Evolutionary conservation across 64 coral and sea anemone species (phyloP).

Genomic region (Actinia tenebrosa): DNA sequence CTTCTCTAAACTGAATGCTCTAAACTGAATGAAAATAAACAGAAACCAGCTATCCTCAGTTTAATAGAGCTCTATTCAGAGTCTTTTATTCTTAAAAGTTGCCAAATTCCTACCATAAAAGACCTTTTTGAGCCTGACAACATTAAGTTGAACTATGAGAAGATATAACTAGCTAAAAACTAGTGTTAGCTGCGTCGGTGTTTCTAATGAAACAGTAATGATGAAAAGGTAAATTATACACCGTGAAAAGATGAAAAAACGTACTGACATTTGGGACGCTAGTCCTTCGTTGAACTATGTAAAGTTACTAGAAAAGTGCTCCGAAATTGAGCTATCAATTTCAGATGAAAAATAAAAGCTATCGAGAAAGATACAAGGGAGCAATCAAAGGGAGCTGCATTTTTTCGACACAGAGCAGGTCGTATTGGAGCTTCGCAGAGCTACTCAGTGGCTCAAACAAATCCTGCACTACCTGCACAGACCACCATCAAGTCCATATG

Average conservation of each 20-base stretch:
- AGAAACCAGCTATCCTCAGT: constrained; percentile 30
- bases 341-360: constrained; percentile 24
- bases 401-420: constrained; percentile 43
- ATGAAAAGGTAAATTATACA: too few species aligned
- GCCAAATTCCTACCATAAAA: constrained; percentile 8
- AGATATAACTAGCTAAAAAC: too few species aligned
- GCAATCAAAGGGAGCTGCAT: neutral
- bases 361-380: too few species aligned
- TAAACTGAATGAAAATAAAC: neutral
- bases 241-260: too few species aligned
- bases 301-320: constrained; percentile 3
- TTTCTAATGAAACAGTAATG: too few species aligned
- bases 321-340: constrained; percentile 11
- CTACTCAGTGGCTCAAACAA: constrained; percentile 32
- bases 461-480: constrained; percentile 28
- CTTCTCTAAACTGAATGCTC: neutral
- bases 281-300: constrained; percentile 6
- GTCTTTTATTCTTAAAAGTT: constrained; percentile 31
- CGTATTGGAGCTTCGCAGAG: constrained; percentile 29
- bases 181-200: too few species aligned
- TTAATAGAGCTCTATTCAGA: constrained; percentile 3
- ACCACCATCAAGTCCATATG: constrained; percentile 33
- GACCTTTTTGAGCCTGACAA: constrained; percentile 7
- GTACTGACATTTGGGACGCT: too few species aligned
- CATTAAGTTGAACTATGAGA: constrained; percentile 1